These are phyloP conservation scores for Heliconius charithonia DNA, from an alignment of 2,888 invertebrate genomes.

Conservation along the genomic window DNA sequence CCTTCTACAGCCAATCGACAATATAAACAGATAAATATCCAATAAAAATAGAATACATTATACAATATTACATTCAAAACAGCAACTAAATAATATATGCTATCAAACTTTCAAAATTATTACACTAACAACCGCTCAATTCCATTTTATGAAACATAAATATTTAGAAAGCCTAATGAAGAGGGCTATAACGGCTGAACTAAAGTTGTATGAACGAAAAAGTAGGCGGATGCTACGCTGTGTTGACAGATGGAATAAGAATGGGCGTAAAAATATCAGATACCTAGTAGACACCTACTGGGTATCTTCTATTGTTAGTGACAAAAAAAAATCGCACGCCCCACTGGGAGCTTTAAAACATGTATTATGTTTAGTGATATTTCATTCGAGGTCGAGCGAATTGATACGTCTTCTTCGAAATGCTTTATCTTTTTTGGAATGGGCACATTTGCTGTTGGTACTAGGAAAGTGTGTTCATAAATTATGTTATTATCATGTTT, in stretches of 20 bases:
- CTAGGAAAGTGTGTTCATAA: constrained; percentile 25
- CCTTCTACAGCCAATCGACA: background rate
- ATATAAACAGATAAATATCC: constrained; percentile 6
- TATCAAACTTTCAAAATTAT: constrained; percentile 37
- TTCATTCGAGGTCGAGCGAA: constrained; percentile 39
- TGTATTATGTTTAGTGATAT: constrained; percentile 42
- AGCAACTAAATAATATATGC: constrained; percentile 27
- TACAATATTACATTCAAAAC: constrained; percentile 1
- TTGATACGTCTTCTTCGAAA: constrained; percentile 44
- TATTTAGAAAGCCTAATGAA: constrained; percentile 45
- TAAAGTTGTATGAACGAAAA: constrained; percentile 43
- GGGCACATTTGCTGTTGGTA: constrained; percentile 27
- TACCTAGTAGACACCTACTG: constrained; percentile 13
- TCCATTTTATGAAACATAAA: constrained; percentile 35
- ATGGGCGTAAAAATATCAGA: constrained; percentile 47
- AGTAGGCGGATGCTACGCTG: constrained; percentile 48
- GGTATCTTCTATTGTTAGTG: constrained; percentile 32
- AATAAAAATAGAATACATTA: background rate
- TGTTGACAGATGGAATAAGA: constrained; percentile 57
- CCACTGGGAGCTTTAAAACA: constrained; percentile 41
- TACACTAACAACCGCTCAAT: constrained; percentile 36
- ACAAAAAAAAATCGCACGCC: constrained; percentile 45
- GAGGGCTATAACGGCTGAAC: constrained; percentile 41
- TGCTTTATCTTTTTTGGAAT: constrained; percentile 33
- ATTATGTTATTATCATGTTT: constrained; percentile 24